Conservation (phyloP, 2,888 invertebrate species). For the Nomada hirtipes region DNA sequence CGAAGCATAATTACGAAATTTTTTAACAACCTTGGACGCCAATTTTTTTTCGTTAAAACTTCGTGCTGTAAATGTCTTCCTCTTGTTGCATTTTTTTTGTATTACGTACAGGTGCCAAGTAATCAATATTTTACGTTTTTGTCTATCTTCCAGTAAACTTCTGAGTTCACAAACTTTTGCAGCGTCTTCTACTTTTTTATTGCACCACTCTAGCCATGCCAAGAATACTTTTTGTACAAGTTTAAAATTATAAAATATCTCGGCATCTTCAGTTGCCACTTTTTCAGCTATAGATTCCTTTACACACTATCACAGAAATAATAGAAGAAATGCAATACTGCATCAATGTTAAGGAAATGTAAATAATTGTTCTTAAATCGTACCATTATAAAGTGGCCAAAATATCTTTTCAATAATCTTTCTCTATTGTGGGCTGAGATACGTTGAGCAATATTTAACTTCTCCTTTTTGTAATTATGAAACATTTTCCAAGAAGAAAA, state of each 20-base stretch:
- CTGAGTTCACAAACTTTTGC: slow-evolving; percentile 26
- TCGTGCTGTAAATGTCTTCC: slow-evolving; percentile 49
- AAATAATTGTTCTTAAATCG: slow-evolving; percentile 5
- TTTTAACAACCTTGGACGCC: slow-evolving; percentile 31
- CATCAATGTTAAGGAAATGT: not conserved
- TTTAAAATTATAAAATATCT: slow-evolving; percentile 35
- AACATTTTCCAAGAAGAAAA: slow-evolving; percentile 59
- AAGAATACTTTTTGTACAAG: slow-evolving; percentile 39
- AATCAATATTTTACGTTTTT: slow-evolving; percentile 39
- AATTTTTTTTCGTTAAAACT: slow-evolving; percentile 58
- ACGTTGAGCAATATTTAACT: slow-evolving; percentile 15
- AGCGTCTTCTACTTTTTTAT: slow-evolving; percentile 19
- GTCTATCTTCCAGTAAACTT: slow-evolving; percentile 34
- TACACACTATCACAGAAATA: slow-evolving; percentile 45
- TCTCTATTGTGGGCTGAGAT: slow-evolving; percentile 26
- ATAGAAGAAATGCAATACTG: not conserved
- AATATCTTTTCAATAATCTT: slow-evolving; percentile 53
- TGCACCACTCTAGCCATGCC: slow-evolving; percentile 54
- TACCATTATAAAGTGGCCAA: slow-evolving; percentile 60
- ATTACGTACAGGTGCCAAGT: slow-evolving; percentile 65
- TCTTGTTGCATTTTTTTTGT: slow-evolving; percentile 65
- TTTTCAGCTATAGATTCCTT: slow-evolving; percentile 28
- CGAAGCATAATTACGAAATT: slow-evolving; percentile 51
- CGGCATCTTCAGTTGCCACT: slow-evolving; percentile 31
- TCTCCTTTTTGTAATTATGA: slow-evolving; percentile 49